Evolutionary conservation across 2,113 vertebrate genomes (phyloP).

Genomic region (Pedionomus torquatus): DNA sequence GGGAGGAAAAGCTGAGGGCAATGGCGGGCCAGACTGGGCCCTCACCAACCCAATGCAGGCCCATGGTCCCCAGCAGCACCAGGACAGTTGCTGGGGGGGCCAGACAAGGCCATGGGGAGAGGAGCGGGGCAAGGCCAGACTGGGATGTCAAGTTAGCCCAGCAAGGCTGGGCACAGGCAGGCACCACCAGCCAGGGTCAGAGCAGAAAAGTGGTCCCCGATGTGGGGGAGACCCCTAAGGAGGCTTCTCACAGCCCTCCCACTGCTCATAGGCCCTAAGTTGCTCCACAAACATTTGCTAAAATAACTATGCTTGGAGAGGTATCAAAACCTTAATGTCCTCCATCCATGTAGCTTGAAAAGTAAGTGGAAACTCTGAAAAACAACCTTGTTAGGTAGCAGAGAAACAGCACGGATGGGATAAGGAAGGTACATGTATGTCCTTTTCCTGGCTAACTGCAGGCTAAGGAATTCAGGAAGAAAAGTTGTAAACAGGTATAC

Average conservation of each 20-base stretch:
- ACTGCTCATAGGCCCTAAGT: fast-evolving
- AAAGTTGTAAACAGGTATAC: background rate
- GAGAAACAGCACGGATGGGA: background rate
- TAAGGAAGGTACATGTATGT: fast-evolving
- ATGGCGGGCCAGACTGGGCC: background rate
- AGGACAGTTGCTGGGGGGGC: fast-evolving
- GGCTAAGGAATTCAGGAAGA: background rate
- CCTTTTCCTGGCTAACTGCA: background rate
- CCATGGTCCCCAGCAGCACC: fast-evolving
- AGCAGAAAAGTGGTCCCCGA: background rate
- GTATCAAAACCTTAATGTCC: background rate
- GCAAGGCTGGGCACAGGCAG: background rate
- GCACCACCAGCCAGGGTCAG: fast-evolving
- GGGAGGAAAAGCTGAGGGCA: background rate
- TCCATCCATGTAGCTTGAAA: background rate
- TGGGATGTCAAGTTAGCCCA: background rate
- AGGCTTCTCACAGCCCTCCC: background rate
- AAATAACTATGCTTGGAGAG: background rate
- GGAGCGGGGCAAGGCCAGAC: fast-evolving
- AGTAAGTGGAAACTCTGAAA: background rate
- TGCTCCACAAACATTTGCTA: background rate
- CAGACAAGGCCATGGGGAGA: fast-evolving
- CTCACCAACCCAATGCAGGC: background rate
- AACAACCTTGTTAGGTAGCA: background rate
- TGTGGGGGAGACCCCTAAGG: fast-evolving